These are phyloP conservation scores for Maniola hyperantus DNA, from an alignment of 2,888 invertebrate genomes.

Conservation along the genomic window DNA sequence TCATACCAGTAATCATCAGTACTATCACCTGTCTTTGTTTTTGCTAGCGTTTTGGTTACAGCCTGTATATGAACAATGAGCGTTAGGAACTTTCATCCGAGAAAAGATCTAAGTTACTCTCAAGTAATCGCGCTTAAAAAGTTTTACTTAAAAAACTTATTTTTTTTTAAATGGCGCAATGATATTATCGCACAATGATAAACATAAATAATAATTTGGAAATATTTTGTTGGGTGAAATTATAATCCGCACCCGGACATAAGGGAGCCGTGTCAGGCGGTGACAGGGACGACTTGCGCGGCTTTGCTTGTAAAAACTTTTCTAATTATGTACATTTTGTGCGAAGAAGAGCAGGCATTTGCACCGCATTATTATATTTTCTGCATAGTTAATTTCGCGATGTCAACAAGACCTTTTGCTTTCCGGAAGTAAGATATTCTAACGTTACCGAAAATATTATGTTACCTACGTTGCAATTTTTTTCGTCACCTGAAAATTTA, in stretches of 20 bases:
- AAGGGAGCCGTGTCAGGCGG: slow-evolving; percentile 64
- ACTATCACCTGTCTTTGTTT: no score
- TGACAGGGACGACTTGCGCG: slow-evolving; percentile 73
- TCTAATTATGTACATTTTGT: slow-evolving; percentile 81
- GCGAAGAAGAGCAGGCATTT: slow-evolving; percentile 74
- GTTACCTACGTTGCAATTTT: no score
- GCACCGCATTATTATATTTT: slow-evolving; percentile 71
- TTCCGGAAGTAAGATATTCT: not conserved
- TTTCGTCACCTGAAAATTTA: no score
- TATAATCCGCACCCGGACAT: slow-evolving; percentile 73
- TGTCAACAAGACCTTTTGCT: slow-evolving; percentile 47
- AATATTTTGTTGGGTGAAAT: slow-evolving; percentile 73
- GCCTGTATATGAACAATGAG: no score
- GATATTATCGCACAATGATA: no score
- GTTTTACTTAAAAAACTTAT: not conserved
- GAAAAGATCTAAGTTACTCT: no score
- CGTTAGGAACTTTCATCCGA: no score
- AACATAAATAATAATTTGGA: slow-evolving; percentile 62
- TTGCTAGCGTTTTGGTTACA: no score
- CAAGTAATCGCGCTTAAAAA: no score
- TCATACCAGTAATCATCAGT: no score
- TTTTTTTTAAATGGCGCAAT: slow-evolving; percentile 37
- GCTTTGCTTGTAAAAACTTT: slow-evolving; percentile 79
- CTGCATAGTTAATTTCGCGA: slow-evolving; percentile 67
- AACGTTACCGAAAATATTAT: not conserved